A percentile compares a stretch with the other conserved stretches of the same genome.
These are phyloP conservation scores for Polyommatus iphigenia DNA, from an alignment of 2,888 invertebrate species.

Conservation along the genomic window DNA sequence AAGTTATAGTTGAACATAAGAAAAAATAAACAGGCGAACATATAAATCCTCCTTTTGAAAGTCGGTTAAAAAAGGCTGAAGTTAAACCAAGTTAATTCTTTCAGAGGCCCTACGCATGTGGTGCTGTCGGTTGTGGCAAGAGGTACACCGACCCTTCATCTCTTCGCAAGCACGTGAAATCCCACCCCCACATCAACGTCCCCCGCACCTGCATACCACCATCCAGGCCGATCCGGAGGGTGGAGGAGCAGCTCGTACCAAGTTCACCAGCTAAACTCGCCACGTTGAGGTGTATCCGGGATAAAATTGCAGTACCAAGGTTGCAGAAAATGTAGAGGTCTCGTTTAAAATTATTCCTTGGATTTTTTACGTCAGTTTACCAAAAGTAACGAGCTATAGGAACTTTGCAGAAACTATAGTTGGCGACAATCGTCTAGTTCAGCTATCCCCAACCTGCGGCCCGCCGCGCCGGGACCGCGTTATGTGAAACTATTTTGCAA, in stretches of 20 bases:
- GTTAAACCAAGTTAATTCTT: not conserved
- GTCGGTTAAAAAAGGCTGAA: too few species aligned
- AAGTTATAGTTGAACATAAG: too few species aligned
- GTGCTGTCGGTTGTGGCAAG: constrained; percentile 91
- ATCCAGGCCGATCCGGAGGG: constrained; percentile 54
- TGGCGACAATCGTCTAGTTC: too few species aligned
- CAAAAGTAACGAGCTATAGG: too few species aligned
- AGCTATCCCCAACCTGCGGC: too few species aligned
- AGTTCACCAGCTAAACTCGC: constrained; percentile 71
- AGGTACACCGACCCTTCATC: constrained; percentile 97
- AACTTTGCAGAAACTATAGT: too few species aligned
- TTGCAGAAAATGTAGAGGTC: constrained; percentile 56
- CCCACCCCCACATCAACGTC: constrained; percentile 80
- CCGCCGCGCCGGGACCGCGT: too few species aligned
- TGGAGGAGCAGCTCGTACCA: constrained; percentile 63
- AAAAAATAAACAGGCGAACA: too few species aligned
- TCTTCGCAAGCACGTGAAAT: constrained; percentile 94
- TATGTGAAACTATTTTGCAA: too few species aligned
- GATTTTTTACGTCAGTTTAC: too few species aligned
- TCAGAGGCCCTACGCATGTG: constrained; percentile 96
- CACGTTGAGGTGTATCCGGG: constrained; percentile 67
- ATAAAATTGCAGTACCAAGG: constrained; percentile 67
- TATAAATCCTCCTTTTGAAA: too few species aligned
- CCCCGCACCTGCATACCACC: constrained; percentile 67
- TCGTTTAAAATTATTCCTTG: not conserved